A percentile compares a stretch with the other conserved stretches of the same genome.
These are phyloP conservation scores for Rhineura floridana DNA, from an alignment of 2,113 vertebrate genomes.

Conservation along the genomic window DNA sequence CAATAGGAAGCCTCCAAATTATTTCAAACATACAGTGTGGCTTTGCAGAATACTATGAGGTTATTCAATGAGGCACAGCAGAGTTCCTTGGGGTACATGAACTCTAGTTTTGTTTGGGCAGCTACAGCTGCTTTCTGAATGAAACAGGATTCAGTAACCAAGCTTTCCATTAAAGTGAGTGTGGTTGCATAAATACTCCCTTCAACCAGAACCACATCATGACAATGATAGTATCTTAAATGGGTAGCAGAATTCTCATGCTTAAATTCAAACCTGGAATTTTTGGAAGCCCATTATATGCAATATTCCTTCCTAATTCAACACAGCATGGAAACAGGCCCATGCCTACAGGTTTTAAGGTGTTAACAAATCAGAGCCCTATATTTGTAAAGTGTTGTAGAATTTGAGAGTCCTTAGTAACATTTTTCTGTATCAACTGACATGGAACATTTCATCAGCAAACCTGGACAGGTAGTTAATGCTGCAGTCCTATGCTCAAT, in stretches of 20 bases:
- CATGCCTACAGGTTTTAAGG: background rate
- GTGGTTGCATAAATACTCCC: background rate
- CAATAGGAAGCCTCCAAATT: background rate
- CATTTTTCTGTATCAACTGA: background rate
- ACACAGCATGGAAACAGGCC: background rate
- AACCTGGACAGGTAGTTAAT: background rate
- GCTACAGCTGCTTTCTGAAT: background rate
- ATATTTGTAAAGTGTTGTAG: background rate
- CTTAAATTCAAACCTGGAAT: background rate
- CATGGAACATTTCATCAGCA: background rate
- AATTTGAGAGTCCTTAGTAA: background rate
- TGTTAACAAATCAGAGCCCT: background rate
- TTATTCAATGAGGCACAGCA: background rate
- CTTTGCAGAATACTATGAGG: background rate
- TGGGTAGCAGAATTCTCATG: background rate
- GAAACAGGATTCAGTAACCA: background rate
- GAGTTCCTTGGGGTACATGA: background rate
- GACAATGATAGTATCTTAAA: background rate
- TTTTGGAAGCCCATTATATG: background rate
- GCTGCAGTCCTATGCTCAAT: background rate
- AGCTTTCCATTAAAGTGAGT: background rate
- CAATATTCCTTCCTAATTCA: background rate
- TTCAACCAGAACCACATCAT: background rate
- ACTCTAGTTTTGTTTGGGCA: background rate
- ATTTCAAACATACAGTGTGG: background rate